Percentiles rank a stretch among this genome's conserved stretches.
phyloP scores from a whole-genome alignment of 2,113 vertebrate species.

The Phylloscopus trochiloides region DNA sequence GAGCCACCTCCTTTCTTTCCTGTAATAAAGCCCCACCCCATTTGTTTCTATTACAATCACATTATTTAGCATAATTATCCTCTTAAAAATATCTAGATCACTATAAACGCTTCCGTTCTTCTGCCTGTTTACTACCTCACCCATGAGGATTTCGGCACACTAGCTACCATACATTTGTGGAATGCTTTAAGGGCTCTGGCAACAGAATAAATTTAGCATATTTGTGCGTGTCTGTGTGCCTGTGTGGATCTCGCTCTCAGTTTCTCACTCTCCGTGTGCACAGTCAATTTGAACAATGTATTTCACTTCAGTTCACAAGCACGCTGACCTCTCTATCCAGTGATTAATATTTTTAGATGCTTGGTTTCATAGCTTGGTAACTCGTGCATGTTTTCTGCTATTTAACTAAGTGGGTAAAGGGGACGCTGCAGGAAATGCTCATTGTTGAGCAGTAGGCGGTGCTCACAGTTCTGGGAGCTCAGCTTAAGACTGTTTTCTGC shows the following conservation, averaged over 20 bases:
- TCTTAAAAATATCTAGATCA: constrained; percentile 44
- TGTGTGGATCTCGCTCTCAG: neutral
- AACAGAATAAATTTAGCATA: constrained; percentile 4
- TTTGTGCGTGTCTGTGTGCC: neutral
- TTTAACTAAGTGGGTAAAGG: constrained; percentile 59
- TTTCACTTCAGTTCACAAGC: constrained; percentile 66
- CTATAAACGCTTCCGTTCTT: constrained; percentile 16
- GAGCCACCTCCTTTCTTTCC: constrained; percentile 40
- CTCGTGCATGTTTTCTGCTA: constrained; percentile 65
- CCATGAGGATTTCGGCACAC: constrained; percentile 16
- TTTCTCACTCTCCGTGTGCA: neutral
- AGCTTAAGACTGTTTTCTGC: constrained; percentile 80
- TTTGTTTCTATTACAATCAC: constrained; percentile 47
- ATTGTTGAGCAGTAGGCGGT: constrained; percentile 38
- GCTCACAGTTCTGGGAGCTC: constrained; percentile 65
- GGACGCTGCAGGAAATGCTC: constrained; percentile 47
- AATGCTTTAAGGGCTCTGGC: neutral
- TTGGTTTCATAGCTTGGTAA: constrained; percentile 64
- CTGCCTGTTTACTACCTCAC: neutral
- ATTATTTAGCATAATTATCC: constrained; percentile 48
- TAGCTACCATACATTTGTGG: neutral
- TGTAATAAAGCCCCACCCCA: constrained; percentile 47
- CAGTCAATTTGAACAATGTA: constrained; percentile 52
- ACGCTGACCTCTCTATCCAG: constrained; percentile 39
- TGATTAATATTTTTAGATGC: constrained; percentile 62